These are phyloP conservation scores for Poeciliopsis infans DNA, from an alignment of 2,797 vertebrate species.

Conservation along the genomic window DNA sequence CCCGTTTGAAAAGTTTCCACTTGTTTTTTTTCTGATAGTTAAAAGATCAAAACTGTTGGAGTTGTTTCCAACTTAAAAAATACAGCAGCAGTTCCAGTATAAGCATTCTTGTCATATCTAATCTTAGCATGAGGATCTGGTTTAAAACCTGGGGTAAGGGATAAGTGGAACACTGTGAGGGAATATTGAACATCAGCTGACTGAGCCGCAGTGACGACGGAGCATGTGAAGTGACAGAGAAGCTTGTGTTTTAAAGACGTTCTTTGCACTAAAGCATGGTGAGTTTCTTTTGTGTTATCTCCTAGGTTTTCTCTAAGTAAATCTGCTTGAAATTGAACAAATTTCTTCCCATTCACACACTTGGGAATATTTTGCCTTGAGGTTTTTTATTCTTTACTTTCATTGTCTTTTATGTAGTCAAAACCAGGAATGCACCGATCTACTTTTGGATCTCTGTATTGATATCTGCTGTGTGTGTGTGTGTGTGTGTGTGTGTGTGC, in stretches of 20 bases:
- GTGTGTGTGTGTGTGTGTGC: no score
- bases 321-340: not conserved
- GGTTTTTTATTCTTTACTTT: not conserved
- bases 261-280: slow-evolving; percentile 13
- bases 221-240: slow-evolving; percentile 56
- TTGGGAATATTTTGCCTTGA: not conserved
- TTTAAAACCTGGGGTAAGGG: slow-evolving; percentile 34
- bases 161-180: slow-evolving; percentile 53
- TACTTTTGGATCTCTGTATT: no score
- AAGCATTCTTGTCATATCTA: slow-evolving; percentile 5
- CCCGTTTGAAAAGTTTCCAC: slow-evolving; percentile 53
- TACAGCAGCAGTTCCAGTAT: slow-evolving; percentile 4
- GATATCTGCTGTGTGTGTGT: no score
- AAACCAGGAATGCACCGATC: not conserved
- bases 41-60: slow-evolving; percentile 44
- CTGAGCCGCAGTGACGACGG: slow-evolving; percentile 45
- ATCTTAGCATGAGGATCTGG: slow-evolving; percentile 21
- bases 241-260: slow-evolving; percentile 48
- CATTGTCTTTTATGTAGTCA: not conserved
- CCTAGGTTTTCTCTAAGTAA: not conserved
- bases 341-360: not conserved
- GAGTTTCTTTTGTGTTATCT: not conserved
- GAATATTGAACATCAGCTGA: slow-evolving; percentile 67
- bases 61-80: not conserved
- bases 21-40: slow-evolving; percentile 6